Evolutionary conservation across 2,113 vertebrate genomes (phyloP).

Genomic region (Coturnix japonica): DNA sequence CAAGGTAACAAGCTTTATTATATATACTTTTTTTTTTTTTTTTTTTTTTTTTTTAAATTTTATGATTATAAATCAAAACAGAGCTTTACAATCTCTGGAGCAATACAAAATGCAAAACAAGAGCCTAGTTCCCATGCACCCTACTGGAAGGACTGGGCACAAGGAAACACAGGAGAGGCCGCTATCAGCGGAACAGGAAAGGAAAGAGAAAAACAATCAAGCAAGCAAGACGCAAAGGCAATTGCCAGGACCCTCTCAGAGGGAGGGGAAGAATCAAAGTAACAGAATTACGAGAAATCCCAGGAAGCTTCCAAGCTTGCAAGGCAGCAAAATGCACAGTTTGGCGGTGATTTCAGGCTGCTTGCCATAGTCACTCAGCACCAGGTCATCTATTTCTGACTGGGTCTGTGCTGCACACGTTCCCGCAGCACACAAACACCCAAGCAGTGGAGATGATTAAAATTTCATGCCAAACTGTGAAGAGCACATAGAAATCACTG

Average conservation of each 20-base stretch:
- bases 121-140: background rate
- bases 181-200: background rate
- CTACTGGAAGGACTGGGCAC: background rate
- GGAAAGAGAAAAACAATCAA: background rate
- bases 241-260: background rate
- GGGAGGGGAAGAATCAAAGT: background rate
- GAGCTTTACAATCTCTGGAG: background rate
- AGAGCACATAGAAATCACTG: constrained; percentile 11
- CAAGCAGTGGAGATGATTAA: constrained; percentile 56
- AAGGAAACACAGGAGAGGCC: background rate
- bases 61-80: background rate
- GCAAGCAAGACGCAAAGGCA: background rate
- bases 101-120: background rate
- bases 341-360: background rate
- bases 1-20: background rate
- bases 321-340: constrained; percentile 30
- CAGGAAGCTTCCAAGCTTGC: constrained; percentile 2
- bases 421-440: background rate
- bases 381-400: constrained; percentile 41
- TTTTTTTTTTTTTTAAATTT: background rate
- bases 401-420: background rate
- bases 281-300: background rate
- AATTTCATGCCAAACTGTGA: constrained; percentile 61
- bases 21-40: too few relatives aligned
- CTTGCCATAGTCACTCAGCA: background rate